phyloP scores from a whole-genome alignment of 2,797 vertebrate genomes.

The Cynopterus sphinx region DNA sequence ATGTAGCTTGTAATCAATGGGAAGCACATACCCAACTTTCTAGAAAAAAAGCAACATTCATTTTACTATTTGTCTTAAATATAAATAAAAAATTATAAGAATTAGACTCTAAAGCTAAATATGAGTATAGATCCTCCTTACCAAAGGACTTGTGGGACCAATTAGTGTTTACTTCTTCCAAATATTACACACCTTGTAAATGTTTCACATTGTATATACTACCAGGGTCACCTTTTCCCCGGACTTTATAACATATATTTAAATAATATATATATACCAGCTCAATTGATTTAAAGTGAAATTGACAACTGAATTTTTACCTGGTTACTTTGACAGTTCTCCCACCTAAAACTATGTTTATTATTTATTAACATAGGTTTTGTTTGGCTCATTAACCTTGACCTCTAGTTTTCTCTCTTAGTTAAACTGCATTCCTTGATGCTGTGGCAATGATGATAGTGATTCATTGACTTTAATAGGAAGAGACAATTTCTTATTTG shows the following conservation, averaged over 20 bases:
- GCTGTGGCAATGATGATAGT: not conserved
- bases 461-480: not conserved
- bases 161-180: not conserved
- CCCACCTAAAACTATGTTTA: not conserved
- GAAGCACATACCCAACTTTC: not conserved
- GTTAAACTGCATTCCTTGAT: not conserved
- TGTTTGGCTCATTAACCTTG: not conserved
- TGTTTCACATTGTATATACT: not conserved
- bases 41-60: not conserved
- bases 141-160: not conserved
- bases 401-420: not conserved
- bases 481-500: not conserved
- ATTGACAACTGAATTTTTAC: not conserved
- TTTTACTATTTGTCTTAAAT: not conserved
- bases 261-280: not conserved
- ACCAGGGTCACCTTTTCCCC: not conserved
- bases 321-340: not conserved
- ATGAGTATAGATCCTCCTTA: not conserved
- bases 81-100: not conserved
- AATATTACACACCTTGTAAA: not conserved
- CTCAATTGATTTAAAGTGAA: not conserved
- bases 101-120: not conserved
- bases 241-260: not conserved
- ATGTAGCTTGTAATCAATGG: not conserved
- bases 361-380: not conserved